Conservation (phyloP, 2,113 vertebrate genomes). For the Onychostruthus taczanowskii region DNA sequence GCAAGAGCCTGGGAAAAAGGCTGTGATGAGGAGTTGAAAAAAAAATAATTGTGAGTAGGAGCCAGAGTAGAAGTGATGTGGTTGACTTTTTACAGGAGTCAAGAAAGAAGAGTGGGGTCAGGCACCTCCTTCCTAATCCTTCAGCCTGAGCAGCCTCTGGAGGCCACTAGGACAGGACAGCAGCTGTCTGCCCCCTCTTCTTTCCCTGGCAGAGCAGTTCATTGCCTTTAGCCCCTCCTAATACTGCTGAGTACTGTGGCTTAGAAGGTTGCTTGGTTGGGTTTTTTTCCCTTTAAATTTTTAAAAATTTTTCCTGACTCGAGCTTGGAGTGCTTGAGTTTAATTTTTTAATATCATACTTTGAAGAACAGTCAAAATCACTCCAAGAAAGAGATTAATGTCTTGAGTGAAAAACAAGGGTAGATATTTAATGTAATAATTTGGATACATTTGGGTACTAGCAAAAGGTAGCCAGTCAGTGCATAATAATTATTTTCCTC, state of each 20-base stretch:
- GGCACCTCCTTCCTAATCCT: not conserved
- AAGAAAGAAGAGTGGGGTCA: not conserved
- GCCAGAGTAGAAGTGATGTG: not conserved
- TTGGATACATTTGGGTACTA: not conserved
- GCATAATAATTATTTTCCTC: not conserved
- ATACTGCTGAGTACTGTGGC: not conserved
- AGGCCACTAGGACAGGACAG: not conserved
- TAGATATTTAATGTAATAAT: not conserved
- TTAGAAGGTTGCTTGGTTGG: not conserved
- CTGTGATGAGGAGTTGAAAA: not conserved
- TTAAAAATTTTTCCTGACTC: accelerated
- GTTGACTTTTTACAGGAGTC: not conserved
- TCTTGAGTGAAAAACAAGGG: not conserved
- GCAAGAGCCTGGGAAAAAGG: not conserved
- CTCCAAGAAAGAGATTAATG: not conserved
- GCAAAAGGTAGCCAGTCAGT: not conserved
- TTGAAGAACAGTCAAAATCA: not conserved
- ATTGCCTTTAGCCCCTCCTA: not conserved
- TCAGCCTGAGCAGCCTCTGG: not conserved
- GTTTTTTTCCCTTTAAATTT: not conserved
- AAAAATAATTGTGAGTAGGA: not conserved
- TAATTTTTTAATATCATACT: not conserved
- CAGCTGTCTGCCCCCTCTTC: not conserved
- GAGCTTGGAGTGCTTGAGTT: not conserved
- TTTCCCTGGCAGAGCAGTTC: not conserved